Percentiles rank a stretch among this genome's conserved stretches.
These are phyloP conservation scores for Xenopus tropicalis DNA, from an alignment of 2,113 vertebrate species.

Conservation along the genomic window DNA sequence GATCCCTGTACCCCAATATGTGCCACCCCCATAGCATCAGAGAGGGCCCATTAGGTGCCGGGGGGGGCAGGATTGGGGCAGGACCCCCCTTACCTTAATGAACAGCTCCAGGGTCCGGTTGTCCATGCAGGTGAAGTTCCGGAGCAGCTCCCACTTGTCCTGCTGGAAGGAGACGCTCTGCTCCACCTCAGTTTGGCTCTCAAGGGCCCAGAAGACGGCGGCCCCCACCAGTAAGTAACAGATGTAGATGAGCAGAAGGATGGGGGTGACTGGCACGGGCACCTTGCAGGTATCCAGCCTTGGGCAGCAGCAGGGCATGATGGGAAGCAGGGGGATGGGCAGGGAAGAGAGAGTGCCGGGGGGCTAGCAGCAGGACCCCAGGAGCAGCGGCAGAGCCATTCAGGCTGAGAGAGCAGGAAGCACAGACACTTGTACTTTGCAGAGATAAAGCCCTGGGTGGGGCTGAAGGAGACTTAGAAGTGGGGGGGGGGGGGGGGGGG, in stretches of 20 bases:
- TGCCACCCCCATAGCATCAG: no score
- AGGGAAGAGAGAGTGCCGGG: neutral
- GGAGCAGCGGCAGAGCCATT: neutral
- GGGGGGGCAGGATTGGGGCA: no score
- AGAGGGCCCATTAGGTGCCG: no score
- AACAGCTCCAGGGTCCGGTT: conserved; percentile 61
- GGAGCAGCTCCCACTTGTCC: conserved; percentile 59
- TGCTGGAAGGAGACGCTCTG: conserved; percentile 48
- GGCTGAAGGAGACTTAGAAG: no score
- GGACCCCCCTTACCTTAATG: conserved; percentile 63
- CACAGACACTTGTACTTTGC: no score
- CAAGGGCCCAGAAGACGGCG: conserved; percentile 74
- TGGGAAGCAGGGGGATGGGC: neutral
- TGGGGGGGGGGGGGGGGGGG: no score
- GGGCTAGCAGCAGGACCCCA: neutral
- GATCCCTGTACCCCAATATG: no score
- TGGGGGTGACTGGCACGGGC: conserved; percentile 58
- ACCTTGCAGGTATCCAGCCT: conserved; percentile 35
- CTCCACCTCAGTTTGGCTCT: conserved; percentile 58
- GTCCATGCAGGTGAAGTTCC: conserved; percentile 66
- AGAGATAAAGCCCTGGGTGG: no score
- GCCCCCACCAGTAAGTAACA: conserved; percentile 75
- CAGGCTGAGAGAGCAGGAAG: no score
- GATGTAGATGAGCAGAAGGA: conserved; percentile 68
- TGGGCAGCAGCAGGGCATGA: neutral